Conservation (phyloP, 2,888 invertebrate genomes). For the Dryadula phaetusa region DNA sequence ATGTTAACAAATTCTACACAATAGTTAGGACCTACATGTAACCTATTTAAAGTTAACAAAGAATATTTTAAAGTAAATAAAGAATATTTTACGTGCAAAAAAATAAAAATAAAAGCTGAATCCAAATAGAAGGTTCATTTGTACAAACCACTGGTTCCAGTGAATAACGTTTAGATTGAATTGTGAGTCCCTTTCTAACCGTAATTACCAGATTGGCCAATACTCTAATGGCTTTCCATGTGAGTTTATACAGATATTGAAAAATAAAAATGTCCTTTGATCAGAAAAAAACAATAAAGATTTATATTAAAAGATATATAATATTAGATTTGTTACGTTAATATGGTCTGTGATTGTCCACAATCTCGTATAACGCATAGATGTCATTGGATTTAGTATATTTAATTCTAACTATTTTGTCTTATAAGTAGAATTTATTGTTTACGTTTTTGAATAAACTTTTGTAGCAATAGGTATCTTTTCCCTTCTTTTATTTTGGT, state of each 20-base stretch:
- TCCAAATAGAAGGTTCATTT: background rate
- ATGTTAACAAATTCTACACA: background rate
- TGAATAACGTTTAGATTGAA: conserved; percentile 29
- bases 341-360: too few species aligned
- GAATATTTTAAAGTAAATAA: conserved; percentile 9
- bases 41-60: background rate
- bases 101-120: background rate
- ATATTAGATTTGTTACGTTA: too few species aligned
- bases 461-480: too few species aligned
- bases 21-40: background rate
- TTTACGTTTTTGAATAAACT: too few species aligned
- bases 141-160: conserved; percentile 20
- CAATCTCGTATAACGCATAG: too few species aligned
- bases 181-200: background rate
- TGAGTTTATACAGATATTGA: background rate
- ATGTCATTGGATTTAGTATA: too few species aligned
- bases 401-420: too few species aligned
- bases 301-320: too few species aligned
- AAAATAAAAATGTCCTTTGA: background rate
- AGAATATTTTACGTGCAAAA: conserved; percentile 6
- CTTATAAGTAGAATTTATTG: too few species aligned
- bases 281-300: background rate
- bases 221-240: conserved; percentile 26
- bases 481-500: background rate
- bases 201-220: conserved; percentile 20